Percentiles rank a stretch among this genome's conserved stretches.
These are phyloP conservation scores for Heterodera filipjevi DNA, from an alignment of 2,888 invertebrate genomes.

Conservation along the genomic window DNA sequence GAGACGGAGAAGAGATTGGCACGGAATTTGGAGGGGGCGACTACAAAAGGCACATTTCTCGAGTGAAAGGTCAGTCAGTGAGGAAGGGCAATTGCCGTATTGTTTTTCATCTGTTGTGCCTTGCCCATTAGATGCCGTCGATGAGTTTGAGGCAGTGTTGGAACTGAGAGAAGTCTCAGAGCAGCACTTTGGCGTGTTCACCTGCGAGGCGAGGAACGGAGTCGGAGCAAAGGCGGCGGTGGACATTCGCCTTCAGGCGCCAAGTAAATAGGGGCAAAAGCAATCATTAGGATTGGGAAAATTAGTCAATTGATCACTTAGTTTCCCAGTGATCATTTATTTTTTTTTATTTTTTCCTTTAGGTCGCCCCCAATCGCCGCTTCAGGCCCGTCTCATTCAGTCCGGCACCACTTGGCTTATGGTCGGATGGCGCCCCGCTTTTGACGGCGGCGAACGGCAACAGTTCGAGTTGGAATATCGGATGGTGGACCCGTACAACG, in stretches of 20 bases:
- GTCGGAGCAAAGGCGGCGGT: conserved; percentile 67
- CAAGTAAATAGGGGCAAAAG: conserved; percentile 35
- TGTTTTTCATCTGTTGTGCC: too few relatives aligned
- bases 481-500: conserved; percentile 36
- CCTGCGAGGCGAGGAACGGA: conserved; percentile 79
- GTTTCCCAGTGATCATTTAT: background rate
- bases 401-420: conserved; percentile 48
- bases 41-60: background rate
- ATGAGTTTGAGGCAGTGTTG: conserved; percentile 67
- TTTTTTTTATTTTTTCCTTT: conserved; percentile 15
- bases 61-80: conserved; percentile 51
- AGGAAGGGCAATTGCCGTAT: background rate
- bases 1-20: conserved; percentile 38
- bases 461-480: conserved; percentile 51
- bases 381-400: conserved; percentile 44
- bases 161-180: conserved; percentile 78
- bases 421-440: conserved; percentile 60
- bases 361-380: conserved; percentile 51
- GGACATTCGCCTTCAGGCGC: conserved; percentile 51
- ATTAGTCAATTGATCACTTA: too few relatives aligned
- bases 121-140: conserved; percentile 40
- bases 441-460: conserved; percentile 61
- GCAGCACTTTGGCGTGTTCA: conserved; percentile 82
- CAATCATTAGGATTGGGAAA: too few relatives aligned
- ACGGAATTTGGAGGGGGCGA: conserved; percentile 28